These are phyloP conservation scores for Rhabdomys dilectus DNA, from an alignment of 2,113 vertebrate species.

Conservation along the genomic window DNA sequence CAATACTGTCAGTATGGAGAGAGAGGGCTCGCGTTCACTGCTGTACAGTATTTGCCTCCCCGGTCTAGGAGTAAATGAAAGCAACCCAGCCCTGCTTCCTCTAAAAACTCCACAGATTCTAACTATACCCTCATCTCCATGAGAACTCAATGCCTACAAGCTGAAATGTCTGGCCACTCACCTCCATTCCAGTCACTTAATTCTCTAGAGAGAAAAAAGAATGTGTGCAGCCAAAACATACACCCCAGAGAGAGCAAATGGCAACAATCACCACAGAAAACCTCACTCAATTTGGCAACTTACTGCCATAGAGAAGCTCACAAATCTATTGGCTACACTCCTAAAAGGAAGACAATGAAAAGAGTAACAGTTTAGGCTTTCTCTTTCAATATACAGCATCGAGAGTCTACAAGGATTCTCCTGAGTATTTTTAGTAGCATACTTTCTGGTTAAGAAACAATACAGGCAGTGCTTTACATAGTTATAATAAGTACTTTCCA, in stretches of 20 bases:
- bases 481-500: conserved; percentile 29
- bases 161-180: conserved; percentile 23
- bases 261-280: conserved; percentile 41
- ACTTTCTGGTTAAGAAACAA: conserved; percentile 40
- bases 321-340: neutral
- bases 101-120: conserved; percentile 3
- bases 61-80: neutral
- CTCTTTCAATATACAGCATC: conserved; percentile 10
- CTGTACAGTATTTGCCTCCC: conserved; percentile 13
- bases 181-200: neutral
- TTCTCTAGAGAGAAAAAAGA: conserved; percentile 2
- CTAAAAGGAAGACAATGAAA: neutral
- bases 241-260: neutral
- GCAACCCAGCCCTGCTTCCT: conserved; percentile 10
- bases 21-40: neutral
- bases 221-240: neutral
- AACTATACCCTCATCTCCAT: neutral
- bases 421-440: conserved; percentile 9
- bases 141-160: conserved; percentile 19
- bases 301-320: neutral
- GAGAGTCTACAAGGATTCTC: conserved; percentile 28
- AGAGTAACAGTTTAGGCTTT: neutral
- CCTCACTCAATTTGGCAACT: neutral
- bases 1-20: neutral
- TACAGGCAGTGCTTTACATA: conserved; percentile 10